These are phyloP conservation scores for Brachyptera risi DNA, from an alignment of 2,888 invertebrate genomes.

Conservation along the genomic window DNA sequence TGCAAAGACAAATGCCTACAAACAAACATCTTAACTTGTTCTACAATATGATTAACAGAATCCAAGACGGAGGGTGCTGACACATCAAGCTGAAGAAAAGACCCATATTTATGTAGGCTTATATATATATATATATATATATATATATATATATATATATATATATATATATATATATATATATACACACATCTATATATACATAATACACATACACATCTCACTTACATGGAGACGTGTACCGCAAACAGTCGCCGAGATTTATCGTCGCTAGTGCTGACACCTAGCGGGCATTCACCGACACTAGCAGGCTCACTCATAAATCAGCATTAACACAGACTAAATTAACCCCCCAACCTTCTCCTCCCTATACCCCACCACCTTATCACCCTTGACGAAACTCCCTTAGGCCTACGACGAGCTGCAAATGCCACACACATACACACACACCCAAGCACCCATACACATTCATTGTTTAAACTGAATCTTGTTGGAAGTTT, in stretches of 20 bases:
- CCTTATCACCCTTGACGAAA: constrained; percentile 10
- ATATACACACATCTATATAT: too few relatives aligned
- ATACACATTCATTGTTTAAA: background rate
- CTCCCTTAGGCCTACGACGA: too few relatives aligned
- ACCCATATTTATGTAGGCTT: too few relatives aligned
- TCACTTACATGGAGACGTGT: too few relatives aligned
- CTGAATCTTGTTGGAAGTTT: background rate
- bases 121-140: constrained; percentile 21
- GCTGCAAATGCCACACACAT: too few relatives aligned
- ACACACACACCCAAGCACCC: too few relatives aligned
- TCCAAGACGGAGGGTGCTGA: too few relatives aligned
- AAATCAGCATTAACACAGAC: constrained; percentile 34
- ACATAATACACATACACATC: too few relatives aligned
- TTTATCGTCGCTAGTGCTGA: constrained; percentile 30
- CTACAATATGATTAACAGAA: too few relatives aligned
- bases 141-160: background rate
- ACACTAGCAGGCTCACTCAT: constrained; percentile 20
- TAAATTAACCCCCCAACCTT: constrained; percentile 31
- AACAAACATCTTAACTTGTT: too few relatives aligned
- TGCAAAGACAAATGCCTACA: too few relatives aligned
- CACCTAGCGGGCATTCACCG: constrained; percentile 21
- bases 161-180: background rate
- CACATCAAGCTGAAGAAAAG: constrained; percentile 25
- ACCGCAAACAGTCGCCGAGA: constrained; percentile 30
- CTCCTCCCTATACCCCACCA: constrained; percentile 2